Base-by-base conservation (phyloP, 2,888 invertebrate genomes). In the Xestia xanthographa region DNA sequence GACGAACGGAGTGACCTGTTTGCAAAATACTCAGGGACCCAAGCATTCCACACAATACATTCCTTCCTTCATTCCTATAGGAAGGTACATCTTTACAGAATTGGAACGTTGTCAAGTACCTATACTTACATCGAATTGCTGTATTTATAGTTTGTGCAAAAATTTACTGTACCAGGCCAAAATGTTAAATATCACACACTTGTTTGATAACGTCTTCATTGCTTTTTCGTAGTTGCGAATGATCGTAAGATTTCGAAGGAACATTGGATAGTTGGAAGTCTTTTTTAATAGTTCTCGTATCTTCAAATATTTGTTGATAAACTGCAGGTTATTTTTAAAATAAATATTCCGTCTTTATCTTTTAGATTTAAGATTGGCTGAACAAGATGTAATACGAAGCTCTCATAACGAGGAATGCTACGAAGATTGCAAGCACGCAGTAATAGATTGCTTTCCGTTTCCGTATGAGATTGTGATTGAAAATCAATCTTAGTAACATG, bases 351-450 rank as follows among this genome's bases (percentile, higher is more conserved):
- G 12, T 34, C n/a, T 22, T 66, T 58, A 43, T 38, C 38, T 34
- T 66, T 73, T 68, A 38, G 45, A 69, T 72, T 56, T 65, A 12
- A 38, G 48, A 63, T 77, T 73, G 58, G 38, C 34, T 62, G 68
- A 71, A 71, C 53, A 70, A 68, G 60, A 68, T 67, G 60, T 73
- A 72, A 71, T 79, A 72, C 43, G 66, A 41, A 29, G 66, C 43
- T 60, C 58, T 62, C 58, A 63, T 74, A 66, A 69, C 71, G 71
- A 77, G 80, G 12, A 73, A 83, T 82, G 72, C 83, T 45, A 77
- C 77, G 71, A 69, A 80, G 71, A 83, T 83, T 83, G 77, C 80
- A 77, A 70, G 70, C 80, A 80, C 77, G 71, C 68, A 77, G 83
- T 65, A 71, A 56, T 75, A 82, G 77, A 83, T 83, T 83, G 83